Evolutionary conservation across 2,888 invertebrate genomes (phyloP), one percentile per base, ranked within the genome.

Genomic region (Philereme vetulata): DNA sequence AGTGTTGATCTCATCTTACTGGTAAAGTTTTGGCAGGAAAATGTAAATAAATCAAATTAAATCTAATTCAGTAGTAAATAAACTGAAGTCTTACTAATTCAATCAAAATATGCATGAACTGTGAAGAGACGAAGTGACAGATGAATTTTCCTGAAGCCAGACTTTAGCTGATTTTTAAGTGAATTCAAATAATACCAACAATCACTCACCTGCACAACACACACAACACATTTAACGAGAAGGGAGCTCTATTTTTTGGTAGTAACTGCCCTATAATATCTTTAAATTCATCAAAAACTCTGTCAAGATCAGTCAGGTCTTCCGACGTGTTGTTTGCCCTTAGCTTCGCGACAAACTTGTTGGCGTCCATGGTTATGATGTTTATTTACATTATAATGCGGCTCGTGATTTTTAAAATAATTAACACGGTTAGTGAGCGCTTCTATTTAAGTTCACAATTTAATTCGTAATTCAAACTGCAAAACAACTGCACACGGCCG

Each of bases 151-250:
- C 10, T 10, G 10, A 10, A 1, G 42, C 10, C n/a, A 10, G n/a
- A 40, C 40, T 9, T 40, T 5, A 21, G 21, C 21, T 4, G 10
- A 6, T 44, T 11, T 44, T 5, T 21, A 3, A 44, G 4, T 4
- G 21, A 10, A 21, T 44, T 21, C 10, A 10, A n/a, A 21, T 4
- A 21, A 21, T 3, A 44, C 10, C 6, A 7, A 44, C 9, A 9
- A 4, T 49, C 46, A 69, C 55, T 72, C 75, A 90, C 91, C 91
- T 89, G 86, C 88, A 90, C 33, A 91, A 62, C 61, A 82, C 82
- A 72, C 89, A 89, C 4, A 91, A 70, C 11, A 89, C 82, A 62
- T 90, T 91, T 10, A 91, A 66, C 7, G 88, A 80, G 58, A 90
- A 87, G 4, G 73, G 34, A 9, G 80, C 80, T 56, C 68, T 78